These are phyloP conservation scores for Rotaria macrura DNA, from an alignment of 2,888 invertebrate genomes.

Conservation along the genomic window DNA sequence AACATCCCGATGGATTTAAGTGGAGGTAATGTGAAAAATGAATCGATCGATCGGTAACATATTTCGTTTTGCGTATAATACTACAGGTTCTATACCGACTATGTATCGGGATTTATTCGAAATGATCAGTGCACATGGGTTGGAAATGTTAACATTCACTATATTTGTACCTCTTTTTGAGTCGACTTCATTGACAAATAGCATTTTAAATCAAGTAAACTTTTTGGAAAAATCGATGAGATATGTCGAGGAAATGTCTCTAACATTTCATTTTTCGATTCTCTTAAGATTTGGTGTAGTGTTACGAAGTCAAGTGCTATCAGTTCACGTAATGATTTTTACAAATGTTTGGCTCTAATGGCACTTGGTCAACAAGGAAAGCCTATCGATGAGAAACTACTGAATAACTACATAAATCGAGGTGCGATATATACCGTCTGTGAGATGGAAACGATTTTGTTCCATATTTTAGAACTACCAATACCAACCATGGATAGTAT, in stretches of 20 bases:
- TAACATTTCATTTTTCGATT: too few species aligned
- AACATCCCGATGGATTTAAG: too few species aligned
- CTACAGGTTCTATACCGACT: neutral
- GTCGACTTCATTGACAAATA: neutral
- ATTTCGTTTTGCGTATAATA: neutral
- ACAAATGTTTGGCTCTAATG: slow-evolving; percentile 49
- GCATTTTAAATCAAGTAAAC: neutral
- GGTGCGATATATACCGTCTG: slow-evolving; percentile 37
- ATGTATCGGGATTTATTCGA: neutral
- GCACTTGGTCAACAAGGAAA: slow-evolving; percentile 51
- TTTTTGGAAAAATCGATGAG: too few species aligned
- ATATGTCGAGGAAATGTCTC: too few species aligned
- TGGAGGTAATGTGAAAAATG: neutral
- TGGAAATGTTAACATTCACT: neutral
- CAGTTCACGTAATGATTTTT: slow-evolving; percentile 46
- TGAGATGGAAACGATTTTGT: too few species aligned
- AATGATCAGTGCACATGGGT: neutral
- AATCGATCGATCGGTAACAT: too few species aligned
- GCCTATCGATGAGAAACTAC: slow-evolving; percentile 45
- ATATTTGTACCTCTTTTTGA: neutral
- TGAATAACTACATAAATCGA: slow-evolving; percentile 47
- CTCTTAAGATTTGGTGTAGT: slow-evolving; percentile 47
- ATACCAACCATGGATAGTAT: slow-evolving; percentile 48
- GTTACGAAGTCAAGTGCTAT: slow-evolving; percentile 46
- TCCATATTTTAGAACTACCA: slow-evolving; percentile 44